phyloP scores from a whole-genome alignment of 2,113 vertebrate genomes.

The Hippoglossus stenolepis region DNA sequence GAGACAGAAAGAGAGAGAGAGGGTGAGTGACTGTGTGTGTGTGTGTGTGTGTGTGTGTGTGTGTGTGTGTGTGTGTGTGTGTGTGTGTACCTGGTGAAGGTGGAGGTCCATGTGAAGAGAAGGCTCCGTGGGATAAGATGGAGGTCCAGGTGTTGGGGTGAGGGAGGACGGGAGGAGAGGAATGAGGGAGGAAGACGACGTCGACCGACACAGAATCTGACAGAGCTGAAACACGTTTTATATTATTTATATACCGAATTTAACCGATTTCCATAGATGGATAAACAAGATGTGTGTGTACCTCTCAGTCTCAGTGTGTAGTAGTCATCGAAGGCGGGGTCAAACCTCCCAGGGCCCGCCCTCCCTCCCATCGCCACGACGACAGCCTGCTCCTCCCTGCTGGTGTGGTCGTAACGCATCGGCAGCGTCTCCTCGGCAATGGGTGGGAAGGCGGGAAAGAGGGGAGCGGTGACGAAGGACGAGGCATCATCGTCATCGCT shows the following conservation, averaged over 20 bases:
- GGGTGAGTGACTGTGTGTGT: not conserved
- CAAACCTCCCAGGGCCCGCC: slow-evolving; percentile 31
- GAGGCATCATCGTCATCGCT: not conserved
- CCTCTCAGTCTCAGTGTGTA: slow-evolving; percentile 74
- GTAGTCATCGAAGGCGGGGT: slow-evolving; percentile 50
- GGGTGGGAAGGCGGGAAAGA: not conserved
- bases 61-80: not conserved
- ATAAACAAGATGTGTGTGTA: slow-evolving; percentile 11
- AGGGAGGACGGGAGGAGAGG: slow-evolving; percentile 6
- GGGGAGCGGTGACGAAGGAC: slow-evolving; percentile 38
- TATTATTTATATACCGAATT: not conserved
- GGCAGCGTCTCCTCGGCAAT: slow-evolving; percentile 74
- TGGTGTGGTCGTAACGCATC: slow-evolving; percentile 63
- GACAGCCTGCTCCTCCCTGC: slow-evolving; percentile 64
- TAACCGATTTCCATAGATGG: not conserved
- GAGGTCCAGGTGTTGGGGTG: slow-evolving; percentile 81
- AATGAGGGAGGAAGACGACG: slow-evolving; percentile 74
- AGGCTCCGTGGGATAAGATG: slow-evolving; percentile 79
- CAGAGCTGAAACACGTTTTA: slow-evolving; percentile 64
- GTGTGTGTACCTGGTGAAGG: slow-evolving; percentile 71
- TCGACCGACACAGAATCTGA: slow-evolving; percentile 70
- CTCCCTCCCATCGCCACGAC: slow-evolving; percentile 63
- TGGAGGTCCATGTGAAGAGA: slow-evolving; percentile 71
- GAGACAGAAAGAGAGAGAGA: fast-evolving
- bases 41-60: not conserved